Evolutionary conservation across 2,888 invertebrate genomes (phyloP).

Genomic region (Caenorhabditis angaria): DNA sequence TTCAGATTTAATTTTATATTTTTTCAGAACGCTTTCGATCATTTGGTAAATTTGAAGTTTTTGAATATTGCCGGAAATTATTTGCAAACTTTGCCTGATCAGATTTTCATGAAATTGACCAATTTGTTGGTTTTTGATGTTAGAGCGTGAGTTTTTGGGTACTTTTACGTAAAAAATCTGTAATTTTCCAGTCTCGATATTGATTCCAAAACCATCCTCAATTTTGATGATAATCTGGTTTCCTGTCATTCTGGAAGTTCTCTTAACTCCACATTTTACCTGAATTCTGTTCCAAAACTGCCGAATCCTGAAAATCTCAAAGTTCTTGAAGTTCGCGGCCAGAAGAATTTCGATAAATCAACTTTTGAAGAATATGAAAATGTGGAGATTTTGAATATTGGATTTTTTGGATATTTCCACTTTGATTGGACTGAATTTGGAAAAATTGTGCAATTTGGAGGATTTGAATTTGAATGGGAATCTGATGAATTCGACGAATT

Average conservation of each 20-base stretch:
- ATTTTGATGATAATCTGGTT: background rate
- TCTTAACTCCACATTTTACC: background rate
- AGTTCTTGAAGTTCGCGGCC: background rate
- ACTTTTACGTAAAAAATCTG: background rate
- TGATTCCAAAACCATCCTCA: background rate
- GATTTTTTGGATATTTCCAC: background rate
- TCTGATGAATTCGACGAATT: background rate
- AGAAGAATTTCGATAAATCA: background rate
- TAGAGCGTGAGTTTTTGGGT: slow-evolving; percentile 7
- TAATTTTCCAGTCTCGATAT: background rate
- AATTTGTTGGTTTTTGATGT: slow-evolving; percentile 27
- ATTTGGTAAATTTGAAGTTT: slow-evolving; percentile 17
- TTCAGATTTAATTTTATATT: too few relatives aligned
- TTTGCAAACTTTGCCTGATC: slow-evolving; percentile 16
- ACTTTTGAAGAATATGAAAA: background rate
- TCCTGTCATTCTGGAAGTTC: background rate
- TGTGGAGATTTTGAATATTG: background rate
- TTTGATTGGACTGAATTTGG: background rate
- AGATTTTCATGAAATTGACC: slow-evolving; percentile 12
- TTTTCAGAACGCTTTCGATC: slow-evolving; percentile 25
- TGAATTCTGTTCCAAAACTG: background rate
- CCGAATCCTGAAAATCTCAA: background rate
- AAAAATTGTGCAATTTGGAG: background rate
- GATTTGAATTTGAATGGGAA: background rate
- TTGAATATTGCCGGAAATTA: slow-evolving; percentile 41